These are phyloP conservation scores for Meleagris gallopavo DNA, from an alignment of 2,113 vertebrate species.

Conservation along the genomic window DNA sequence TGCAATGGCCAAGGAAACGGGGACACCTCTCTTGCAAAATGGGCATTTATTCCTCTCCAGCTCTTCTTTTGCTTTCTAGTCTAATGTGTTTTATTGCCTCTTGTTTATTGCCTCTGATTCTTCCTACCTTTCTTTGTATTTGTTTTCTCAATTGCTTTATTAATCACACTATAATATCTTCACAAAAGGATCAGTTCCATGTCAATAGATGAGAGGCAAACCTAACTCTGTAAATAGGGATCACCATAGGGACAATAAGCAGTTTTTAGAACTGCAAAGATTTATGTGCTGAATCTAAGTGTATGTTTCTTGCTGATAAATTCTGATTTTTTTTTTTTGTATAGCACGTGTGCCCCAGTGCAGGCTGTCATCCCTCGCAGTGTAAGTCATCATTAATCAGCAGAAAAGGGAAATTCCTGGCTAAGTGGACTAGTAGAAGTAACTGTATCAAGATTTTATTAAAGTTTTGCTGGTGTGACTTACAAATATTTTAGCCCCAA, in stretches of 20 bases:
- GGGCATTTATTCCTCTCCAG: background rate
- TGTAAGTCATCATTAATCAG: slow-evolving; percentile 34
- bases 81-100: background rate
- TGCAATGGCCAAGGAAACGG: background rate
- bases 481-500: background rate
- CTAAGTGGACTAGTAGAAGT: slow-evolving; percentile 7
- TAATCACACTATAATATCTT: slow-evolving; percentile 6
- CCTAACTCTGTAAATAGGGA: background rate
- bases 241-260: background rate
- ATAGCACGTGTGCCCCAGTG: background rate
- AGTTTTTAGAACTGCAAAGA: background rate
- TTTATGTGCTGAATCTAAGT: background rate
- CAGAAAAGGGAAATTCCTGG: slow-evolving; percentile 13
- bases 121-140: background rate
- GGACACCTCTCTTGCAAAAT: background rate
- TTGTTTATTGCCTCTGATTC: background rate
- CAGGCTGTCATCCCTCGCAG: slow-evolving; percentile 14
- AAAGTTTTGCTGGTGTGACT: slow-evolving; percentile 19
- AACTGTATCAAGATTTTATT: background rate
- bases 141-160: background rate
- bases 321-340: background rate
- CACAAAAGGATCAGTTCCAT: background rate
- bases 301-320: background rate
- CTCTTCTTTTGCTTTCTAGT: background rate
- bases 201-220: background rate